A percentile compares a stretch with the other conserved stretches of the same genome.
Evolutionary conservation across 2,113 vertebrate species (phyloP).

Genomic region (Junco hyemalis): DNA sequence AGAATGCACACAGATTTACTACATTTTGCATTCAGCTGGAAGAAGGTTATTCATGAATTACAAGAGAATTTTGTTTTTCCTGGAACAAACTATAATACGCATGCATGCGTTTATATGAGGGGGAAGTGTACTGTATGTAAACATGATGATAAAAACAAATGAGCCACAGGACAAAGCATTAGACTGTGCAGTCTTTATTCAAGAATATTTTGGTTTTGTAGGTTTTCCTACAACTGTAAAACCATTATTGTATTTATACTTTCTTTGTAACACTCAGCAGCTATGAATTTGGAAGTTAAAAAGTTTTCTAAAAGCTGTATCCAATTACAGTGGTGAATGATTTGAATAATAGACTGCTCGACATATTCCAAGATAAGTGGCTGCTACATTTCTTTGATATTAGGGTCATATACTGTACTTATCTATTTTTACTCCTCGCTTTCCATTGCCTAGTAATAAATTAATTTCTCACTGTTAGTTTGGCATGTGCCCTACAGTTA

Average conservation of each 20-base stretch:
- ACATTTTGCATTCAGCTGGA: not conserved
- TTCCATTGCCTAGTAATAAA: constrained; percentile 82
- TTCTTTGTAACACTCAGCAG: constrained; percentile 29
- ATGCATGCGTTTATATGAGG: accelerated
- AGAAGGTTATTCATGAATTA: not conserved
- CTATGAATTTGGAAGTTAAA: constrained; percentile 53
- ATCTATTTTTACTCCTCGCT: constrained; percentile 83
- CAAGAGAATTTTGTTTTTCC: not conserved
- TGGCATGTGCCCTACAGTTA: constrained; percentile 60
- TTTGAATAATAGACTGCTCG: constrained; percentile 82
- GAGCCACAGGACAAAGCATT: not conserved
- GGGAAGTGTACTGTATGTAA: not conserved
- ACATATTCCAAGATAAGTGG: constrained; percentile 69
- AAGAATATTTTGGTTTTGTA: not conserved
- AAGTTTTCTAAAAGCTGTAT: constrained; percentile 83
- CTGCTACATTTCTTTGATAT: constrained; percentile 70
- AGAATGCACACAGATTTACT: not conserved
- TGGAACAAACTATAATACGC: not conserved
- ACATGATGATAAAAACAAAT: not conserved
- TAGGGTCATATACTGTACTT: constrained; percentile 82
- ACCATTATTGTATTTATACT: constrained; percentile 35
- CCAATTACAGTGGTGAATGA: constrained; percentile 81
- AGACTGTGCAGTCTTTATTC: not conserved
- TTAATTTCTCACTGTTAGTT: constrained; percentile 78
- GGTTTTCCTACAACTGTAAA: not conserved